phyloP scores from a whole-genome alignment of 1,140 invertebrate species.

The Sminthurinus signatus region DNA sequence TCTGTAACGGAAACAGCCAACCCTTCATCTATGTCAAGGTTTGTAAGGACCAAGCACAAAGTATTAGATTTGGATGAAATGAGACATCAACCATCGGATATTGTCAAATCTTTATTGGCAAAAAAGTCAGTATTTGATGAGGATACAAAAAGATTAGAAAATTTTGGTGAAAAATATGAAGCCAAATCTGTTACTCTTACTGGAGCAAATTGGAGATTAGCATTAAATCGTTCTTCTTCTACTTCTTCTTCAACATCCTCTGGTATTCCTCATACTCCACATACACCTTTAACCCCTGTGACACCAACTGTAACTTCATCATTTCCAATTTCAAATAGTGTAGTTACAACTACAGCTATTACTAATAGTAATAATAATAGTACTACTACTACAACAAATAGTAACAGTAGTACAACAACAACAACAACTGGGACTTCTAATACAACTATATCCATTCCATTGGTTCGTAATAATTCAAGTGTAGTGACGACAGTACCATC shows the following conservation, averaged over 20 bases:
- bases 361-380: conserved; percentile 16
- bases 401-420: conserved; percentile 18
- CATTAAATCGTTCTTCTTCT: conserved; percentile 17
- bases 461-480: not conserved
- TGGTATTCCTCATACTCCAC: conserved; percentile 12
- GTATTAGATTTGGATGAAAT: conserved; percentile 61
- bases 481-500: conserved; percentile 23
- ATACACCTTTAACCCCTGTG: conserved; percentile 22
- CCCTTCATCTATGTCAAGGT: conserved; percentile 50
- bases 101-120: conserved; percentile 82
- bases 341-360: conserved; percentile 13
- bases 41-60: conserved; percentile 55
- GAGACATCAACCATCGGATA: conserved; percentile 77
- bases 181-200: conserved; percentile 54
- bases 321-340: not conserved
- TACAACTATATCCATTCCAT: too few relatives aligned
- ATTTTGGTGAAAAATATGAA: conserved; percentile 78
- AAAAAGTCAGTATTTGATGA: conserved; percentile 93
- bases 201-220: conserved; percentile 16
- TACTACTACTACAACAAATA: conserved; percentile 18
- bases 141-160: conserved; percentile 85
- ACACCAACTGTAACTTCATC: conserved; percentile 17
- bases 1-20: conserved; percentile 51
- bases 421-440: conserved; percentile 15
- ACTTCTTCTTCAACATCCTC: conserved; percentile 21